phyloP scores from a whole-genome alignment of 2,113 vertebrate genomes.

The Pelvicachromis taeniatus region DNA sequence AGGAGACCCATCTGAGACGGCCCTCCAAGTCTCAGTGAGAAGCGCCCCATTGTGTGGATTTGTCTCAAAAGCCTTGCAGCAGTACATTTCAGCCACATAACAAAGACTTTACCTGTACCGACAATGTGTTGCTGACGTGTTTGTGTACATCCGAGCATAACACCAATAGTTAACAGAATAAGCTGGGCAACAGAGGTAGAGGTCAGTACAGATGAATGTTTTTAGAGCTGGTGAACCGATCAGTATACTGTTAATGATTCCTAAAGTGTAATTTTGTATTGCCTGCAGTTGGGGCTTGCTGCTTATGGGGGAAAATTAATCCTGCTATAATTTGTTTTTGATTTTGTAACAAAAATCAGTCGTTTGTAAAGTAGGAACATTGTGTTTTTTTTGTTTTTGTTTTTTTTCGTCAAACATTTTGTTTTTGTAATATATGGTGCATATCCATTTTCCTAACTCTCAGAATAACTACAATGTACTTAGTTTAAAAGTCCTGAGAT shows the following conservation, averaged over 20 bases:
- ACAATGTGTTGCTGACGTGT: conserved; percentile 16
- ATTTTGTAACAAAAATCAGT: conserved; percentile 61
- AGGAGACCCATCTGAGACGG: conserved; percentile 27
- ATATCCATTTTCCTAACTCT: conserved; percentile 52
- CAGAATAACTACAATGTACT: conserved; percentile 51
- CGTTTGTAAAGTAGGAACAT: conserved; percentile 49
- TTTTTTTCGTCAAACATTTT: conserved; percentile 6
- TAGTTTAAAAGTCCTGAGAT: conserved; percentile 26
- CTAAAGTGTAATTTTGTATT: conserved; percentile 60
- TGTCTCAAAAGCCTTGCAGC: conserved; percentile 17
- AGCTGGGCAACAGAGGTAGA: conserved; percentile 24
- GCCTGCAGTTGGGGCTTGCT: conserved; percentile 71
- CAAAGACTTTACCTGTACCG: conserved; percentile 16
- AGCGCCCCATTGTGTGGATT: conserved; percentile 36
- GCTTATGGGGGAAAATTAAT: conserved; percentile 58
- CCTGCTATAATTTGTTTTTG: conserved; percentile 20
- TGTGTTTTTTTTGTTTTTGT: conserved; percentile 28
- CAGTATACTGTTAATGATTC: conserved; percentile 46
- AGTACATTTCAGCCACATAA: conserved; percentile 21
- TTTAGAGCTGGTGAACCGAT: conserved; percentile 28
- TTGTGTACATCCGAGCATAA: conserved; percentile 43
- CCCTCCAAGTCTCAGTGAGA: conserved; percentile 40
- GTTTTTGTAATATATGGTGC: background rate
- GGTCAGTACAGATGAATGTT: conserved; percentile 10
- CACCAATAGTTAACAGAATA: conserved; percentile 34